Percentiles rank a stretch among this genome's conserved stretches.
These are phyloP conservation scores for Prochilodus magdalenae DNA, from an alignment of 2,113 vertebrate species.

Conservation along the genomic window DNA sequence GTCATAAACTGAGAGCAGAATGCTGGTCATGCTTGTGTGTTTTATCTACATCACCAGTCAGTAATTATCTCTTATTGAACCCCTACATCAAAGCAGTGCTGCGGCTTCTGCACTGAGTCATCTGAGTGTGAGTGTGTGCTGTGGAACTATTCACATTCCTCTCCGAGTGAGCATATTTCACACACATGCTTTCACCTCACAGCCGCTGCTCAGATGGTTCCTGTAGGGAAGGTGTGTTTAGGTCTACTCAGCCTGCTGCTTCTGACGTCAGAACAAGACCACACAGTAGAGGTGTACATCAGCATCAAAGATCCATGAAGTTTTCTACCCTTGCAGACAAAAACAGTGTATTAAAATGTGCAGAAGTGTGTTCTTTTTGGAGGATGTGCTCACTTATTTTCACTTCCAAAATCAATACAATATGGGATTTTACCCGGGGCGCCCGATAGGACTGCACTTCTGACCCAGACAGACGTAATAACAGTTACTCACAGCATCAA, in stretches of 20 bases:
- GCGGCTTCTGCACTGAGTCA: slow-evolving; percentile 10
- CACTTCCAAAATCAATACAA: too few species aligned
- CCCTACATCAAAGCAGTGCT: slow-evolving; percentile 48
- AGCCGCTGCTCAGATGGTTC: not conserved
- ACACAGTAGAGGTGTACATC: not conserved
- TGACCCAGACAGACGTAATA: too few species aligned
- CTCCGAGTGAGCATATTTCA: not conserved
- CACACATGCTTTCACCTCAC: not conserved
- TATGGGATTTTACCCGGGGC: too few species aligned
- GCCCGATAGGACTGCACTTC: too few species aligned
- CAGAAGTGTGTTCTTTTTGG: too few species aligned
- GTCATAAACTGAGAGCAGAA: too few species aligned
- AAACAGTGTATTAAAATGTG: too few species aligned
- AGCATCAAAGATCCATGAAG: too few species aligned
- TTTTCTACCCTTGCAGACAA: too few species aligned
- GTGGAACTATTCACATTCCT: not conserved
- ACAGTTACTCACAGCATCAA: too few species aligned
- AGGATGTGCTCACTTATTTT: too few species aligned
- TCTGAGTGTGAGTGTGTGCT: not conserved
- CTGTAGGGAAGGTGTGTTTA: not conserved
- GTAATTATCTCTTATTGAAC: slow-evolving; percentile 56
- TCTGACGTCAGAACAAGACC: not conserved
- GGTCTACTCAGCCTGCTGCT: not conserved
- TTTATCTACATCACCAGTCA: slow-evolving; percentile 18
- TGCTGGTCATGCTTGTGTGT: not conserved